phyloP scores from a whole-genome alignment of 1,140 invertebrate species.

The Drosophila azteca region DNA sequence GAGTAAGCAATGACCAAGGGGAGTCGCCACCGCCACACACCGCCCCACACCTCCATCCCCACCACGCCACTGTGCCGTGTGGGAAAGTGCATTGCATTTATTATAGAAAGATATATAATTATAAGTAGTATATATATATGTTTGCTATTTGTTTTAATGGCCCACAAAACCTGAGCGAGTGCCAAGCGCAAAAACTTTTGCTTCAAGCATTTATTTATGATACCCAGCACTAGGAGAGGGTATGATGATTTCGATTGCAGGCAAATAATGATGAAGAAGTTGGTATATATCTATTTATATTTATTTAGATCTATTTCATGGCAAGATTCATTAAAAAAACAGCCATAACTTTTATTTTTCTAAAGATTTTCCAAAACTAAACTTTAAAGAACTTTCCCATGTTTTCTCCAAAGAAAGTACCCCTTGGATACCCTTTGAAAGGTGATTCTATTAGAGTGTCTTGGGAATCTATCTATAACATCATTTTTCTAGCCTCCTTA shows the following conservation, averaged over 20 bases:
- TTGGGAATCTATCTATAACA: too few relatives aligned
- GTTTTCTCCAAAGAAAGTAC: too few relatives aligned
- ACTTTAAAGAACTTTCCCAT: too few relatives aligned
- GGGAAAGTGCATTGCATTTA: constrained; percentile 51
- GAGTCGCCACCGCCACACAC: background rate
- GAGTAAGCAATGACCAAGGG: constrained; percentile 30
- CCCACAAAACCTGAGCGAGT: constrained; percentile 31
- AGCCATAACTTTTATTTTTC: too few relatives aligned
- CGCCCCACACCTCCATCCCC: background rate
- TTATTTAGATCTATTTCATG: too few relatives aligned
- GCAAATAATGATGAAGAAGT: too few relatives aligned
- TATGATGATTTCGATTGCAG: too few relatives aligned
- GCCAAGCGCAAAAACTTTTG: constrained; percentile 16
- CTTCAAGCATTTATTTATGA: background rate
- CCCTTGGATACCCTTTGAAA: too few relatives aligned
- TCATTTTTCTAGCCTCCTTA: background rate
- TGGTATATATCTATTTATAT: too few relatives aligned
- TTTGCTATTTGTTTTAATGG: constrained; percentile 71
- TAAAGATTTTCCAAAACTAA: too few relatives aligned
- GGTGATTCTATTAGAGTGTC: too few relatives aligned
- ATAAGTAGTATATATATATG: constrained; percentile 9
- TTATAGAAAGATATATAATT: constrained; percentile 29
- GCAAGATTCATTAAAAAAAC: too few relatives aligned
- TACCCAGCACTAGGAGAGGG: background rate
- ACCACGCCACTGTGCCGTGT: constrained; percentile 1